phyloP scores from a whole-genome alignment of 2,113 vertebrate genomes.

The Gyps fulvus region DNA sequence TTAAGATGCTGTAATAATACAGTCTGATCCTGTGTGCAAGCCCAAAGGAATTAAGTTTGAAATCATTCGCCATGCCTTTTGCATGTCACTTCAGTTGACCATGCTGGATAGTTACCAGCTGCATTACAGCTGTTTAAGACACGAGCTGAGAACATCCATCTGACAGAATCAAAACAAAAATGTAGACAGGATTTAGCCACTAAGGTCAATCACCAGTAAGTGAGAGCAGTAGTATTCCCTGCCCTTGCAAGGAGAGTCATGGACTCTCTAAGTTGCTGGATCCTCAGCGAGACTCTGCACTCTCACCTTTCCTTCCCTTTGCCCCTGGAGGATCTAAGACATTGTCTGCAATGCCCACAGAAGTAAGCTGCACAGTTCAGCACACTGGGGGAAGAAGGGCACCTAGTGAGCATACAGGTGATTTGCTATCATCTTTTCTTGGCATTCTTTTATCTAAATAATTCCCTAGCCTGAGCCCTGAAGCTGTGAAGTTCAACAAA shows the following conservation, averaged over 20 bases:
- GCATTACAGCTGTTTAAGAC: background rate
- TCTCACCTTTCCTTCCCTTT: background rate
- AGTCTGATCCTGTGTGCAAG: background rate
- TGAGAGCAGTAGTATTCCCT: background rate
- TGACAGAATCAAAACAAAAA: background rate
- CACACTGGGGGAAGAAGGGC: background rate
- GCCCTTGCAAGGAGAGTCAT: background rate
- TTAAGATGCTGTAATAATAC: background rate
- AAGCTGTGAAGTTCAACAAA: background rate
- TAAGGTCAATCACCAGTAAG: background rate
- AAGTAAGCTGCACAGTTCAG: background rate
- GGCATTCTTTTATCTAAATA: background rate
- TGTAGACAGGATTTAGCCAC: background rate
- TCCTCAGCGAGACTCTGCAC: background rate
- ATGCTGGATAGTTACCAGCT: background rate
- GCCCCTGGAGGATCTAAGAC: background rate
- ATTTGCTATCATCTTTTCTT: background rate
- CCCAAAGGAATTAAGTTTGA: background rate
- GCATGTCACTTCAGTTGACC: background rate
- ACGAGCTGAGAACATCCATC: background rate
- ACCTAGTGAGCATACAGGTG: background rate
- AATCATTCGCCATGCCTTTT: background rate
- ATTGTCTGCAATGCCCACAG: background rate
- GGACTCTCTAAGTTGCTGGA: background rate
- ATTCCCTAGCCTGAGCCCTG: background rate